These are phyloP conservation scores for Rhyacophila brunnea DNA, from an alignment of 1,140 invertebrate species.

Conservation along the genomic window DNA sequence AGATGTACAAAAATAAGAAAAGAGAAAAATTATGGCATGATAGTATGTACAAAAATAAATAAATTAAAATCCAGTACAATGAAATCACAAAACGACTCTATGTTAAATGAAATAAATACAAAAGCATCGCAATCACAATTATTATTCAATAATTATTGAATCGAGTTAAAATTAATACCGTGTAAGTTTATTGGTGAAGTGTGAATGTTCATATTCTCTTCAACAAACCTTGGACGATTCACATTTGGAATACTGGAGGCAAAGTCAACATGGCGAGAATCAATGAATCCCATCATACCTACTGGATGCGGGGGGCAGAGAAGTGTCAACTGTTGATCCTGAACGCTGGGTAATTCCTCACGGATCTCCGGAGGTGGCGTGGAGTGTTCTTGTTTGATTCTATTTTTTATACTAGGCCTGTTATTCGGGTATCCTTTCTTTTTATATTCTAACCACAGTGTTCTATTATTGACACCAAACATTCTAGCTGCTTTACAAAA, in stretches of 20 bases:
- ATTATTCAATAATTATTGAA: slow-evolving; percentile 49
- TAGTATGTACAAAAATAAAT: too few relatives aligned
- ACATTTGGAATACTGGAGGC: slow-evolving; percentile 49
- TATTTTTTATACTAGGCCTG: slow-evolving; percentile 68
- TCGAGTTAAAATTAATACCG: slow-evolving; percentile 70
- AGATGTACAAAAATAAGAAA: too few relatives aligned
- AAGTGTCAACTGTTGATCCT: slow-evolving; percentile 45
- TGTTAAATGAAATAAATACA: too few relatives aligned
- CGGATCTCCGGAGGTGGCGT: slow-evolving; percentile 50
- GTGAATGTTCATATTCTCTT: slow-evolving; percentile 45
- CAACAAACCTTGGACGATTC: slow-evolving; percentile 39
- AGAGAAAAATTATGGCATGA: too few relatives aligned
- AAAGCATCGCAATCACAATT: too few relatives aligned
- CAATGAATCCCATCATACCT: slow-evolving; percentile 59
- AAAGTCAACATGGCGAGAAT: slow-evolving; percentile 58
- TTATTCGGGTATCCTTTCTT: slow-evolving; percentile 77
- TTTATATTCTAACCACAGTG: slow-evolving; percentile 81
- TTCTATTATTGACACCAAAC: slow-evolving; percentile 80
- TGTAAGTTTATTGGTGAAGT: slow-evolving; percentile 65
- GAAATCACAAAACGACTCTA: too few relatives aligned
- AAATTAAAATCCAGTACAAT: too few relatives aligned
- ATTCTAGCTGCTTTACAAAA: slow-evolving; percentile 80
- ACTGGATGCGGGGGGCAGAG: slow-evolving; percentile 49
- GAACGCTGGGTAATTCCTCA: slow-evolving; percentile 42
- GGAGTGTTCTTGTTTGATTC: slow-evolving; percentile 64